Percentiles rank a stretch among this genome's conserved stretches.
These are phyloP conservation scores for Danaus chrysippus DNA, from an alignment of 2,888 invertebrate genomes.

Conservation along the genomic window DNA sequence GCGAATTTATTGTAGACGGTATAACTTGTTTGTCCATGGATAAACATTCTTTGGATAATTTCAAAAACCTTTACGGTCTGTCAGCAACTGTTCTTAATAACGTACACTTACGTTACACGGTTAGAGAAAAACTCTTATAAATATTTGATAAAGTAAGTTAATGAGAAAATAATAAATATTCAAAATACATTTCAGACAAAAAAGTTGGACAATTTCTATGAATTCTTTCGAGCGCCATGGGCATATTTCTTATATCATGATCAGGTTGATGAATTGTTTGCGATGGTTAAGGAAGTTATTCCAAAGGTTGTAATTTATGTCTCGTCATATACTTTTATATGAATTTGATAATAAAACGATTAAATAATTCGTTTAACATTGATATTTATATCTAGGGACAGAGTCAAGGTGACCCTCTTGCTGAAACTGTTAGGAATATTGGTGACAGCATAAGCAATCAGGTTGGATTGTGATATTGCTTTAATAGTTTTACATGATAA, in stretches of 20 bases:
- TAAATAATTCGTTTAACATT: background rate
- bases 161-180: background rate
- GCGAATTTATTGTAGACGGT: slow-evolving; percentile 75
- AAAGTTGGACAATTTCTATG: slow-evolving; percentile 82
- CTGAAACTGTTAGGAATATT: slow-evolving; percentile 44
- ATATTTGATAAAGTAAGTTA: background rate
- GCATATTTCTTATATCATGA: slow-evolving; percentile 81
- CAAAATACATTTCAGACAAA: slow-evolving; percentile 49
- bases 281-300: slow-evolving; percentile 61
- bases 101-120: slow-evolving; percentile 80
- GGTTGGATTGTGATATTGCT: slow-evolving; percentile 20
- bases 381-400: slow-evolving; percentile 40
- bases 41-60: slow-evolving; percentile 78
- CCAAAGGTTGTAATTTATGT: slow-evolving; percentile 50
- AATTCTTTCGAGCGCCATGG: slow-evolving; percentile 83
- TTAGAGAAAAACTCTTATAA: slow-evolving; percentile 34
- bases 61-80: slow-evolving; percentile 83
- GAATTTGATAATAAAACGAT: background rate
- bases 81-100: slow-evolving; percentile 85
- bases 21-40: slow-evolving; percentile 81
- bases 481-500: background rate
- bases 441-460: slow-evolving; percentile 34
- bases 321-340: no score
- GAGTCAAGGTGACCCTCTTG: slow-evolving; percentile 46
- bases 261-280: slow-evolving; percentile 69